phyloP scores from a whole-genome alignment of 2,888 invertebrate species.

The Tachina lurida region DNA sequence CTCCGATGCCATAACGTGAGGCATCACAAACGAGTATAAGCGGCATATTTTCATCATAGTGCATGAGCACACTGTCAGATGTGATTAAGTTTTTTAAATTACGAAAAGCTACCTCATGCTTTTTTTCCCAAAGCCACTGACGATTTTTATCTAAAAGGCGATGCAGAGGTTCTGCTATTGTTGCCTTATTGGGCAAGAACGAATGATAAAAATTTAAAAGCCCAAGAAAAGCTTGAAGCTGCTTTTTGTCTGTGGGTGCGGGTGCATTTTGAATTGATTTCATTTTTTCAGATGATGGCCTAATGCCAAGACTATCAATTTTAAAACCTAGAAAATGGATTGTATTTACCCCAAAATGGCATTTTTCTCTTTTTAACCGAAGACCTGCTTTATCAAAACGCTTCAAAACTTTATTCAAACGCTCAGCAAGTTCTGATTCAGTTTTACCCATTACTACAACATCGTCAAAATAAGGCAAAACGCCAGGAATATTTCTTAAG shows the following conservation, averaged over 20 bases:
- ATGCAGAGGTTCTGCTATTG: too few species aligned
- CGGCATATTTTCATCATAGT: slow-evolving; percentile 54
- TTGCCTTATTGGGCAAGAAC: slow-evolving; percentile 59
- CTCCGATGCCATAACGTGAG: slow-evolving; percentile 70
- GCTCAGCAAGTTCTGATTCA: not conserved
- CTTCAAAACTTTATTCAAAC: slow-evolving; percentile 3
- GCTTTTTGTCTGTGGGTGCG: slow-evolving; percentile 63
- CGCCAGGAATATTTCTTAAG: slow-evolving; percentile 48
- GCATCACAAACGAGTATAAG: slow-evolving; percentile 64
- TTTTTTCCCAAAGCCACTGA: slow-evolving; percentile 50
- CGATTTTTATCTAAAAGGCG: slow-evolving; percentile 68
- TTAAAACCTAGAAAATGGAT: slow-evolving; percentile 67
- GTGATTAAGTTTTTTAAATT: slow-evolving; percentile 58
- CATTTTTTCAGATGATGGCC: slow-evolving; percentile 64
- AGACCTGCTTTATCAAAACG: slow-evolving; percentile 48
- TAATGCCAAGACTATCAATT: too few species aligned
- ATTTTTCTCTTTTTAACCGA: slow-evolving; percentile 60
- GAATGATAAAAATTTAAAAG: slow-evolving; percentile 61
- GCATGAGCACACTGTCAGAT: slow-evolving; percentile 39
- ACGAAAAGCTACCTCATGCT: slow-evolving; percentile 59
- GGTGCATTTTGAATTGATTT: slow-evolving; percentile 65
- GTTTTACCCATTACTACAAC: slow-evolving; percentile 63
- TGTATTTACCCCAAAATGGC: slow-evolving; percentile 52
- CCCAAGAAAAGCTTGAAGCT: slow-evolving; percentile 67
- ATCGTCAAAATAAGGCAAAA: slow-evolving; percentile 67